Evolutionary conservation across 1,140 invertebrate genomes (phyloP).

Genomic region (Babylonia areolata): DNA sequence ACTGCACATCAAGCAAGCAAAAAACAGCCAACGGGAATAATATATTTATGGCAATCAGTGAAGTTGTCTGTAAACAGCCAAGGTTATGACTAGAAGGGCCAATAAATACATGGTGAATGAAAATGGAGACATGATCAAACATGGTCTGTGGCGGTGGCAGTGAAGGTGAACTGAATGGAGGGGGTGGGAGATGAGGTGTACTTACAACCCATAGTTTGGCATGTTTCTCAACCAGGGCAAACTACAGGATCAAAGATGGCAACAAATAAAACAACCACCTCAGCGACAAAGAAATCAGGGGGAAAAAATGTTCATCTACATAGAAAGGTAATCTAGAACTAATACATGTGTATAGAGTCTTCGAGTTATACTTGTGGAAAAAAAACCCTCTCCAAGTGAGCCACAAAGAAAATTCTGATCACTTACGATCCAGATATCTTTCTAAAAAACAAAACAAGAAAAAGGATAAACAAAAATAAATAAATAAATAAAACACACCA

Average conservation of each 20-base stretch:
- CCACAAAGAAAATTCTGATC: not conserved
- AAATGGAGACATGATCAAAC: not conserved
- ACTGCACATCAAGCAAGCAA: not conserved
- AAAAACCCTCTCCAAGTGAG: not conserved
- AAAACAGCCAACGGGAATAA: not conserved
- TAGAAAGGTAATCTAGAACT: too few relatives aligned
- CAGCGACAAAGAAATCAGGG: not conserved
- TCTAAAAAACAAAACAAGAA: slow-evolving; percentile 1
- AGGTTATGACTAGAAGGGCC: not conserved
- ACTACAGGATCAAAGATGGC: slow-evolving; percentile 49
- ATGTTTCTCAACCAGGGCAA: slow-evolving; percentile 58
- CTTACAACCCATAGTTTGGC: slow-evolving; percentile 60
- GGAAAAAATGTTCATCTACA: not conserved
- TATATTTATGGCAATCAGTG: not conserved
- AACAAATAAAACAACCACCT: slow-evolving; percentile 14
- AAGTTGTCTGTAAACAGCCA: not conserved
- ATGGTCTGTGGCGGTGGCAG: not conserved
- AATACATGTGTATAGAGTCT: not conserved
- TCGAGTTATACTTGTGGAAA: not conserved
- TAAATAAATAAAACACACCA: not conserved
- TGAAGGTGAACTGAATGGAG: not conserved
- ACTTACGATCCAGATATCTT: slow-evolving; percentile 24
- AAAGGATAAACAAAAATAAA: not conserved
- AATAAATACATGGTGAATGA: not conserved
- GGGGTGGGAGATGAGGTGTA: slow-evolving; percentile 36